Base-by-base conservation (phyloP, 2,888 invertebrate genomes). In the Candidula unifasciata region DNA sequence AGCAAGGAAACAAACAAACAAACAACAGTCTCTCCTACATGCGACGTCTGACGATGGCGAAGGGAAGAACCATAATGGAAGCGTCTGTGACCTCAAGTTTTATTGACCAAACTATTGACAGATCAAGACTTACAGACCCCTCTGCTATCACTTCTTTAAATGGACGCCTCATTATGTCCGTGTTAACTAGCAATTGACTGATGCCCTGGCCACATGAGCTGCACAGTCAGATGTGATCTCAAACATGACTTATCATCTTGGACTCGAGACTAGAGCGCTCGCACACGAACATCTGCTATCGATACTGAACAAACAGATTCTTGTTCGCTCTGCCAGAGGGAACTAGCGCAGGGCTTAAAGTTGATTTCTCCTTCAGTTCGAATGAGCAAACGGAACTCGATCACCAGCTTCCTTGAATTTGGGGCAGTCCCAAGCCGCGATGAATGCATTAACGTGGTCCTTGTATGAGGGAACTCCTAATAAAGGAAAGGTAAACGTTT, bases 261-360 rank as follows among this genome's bases (percentile, higher is more conserved):
- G 52, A 13, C 57, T 33, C 54, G 8, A 13, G 35, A 33, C 35
- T 30, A 54, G 71, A 81, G 54, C 35, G 54, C n/a, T 6, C 44
- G 30, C 71, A 54, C 81, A 81, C 71, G 81, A 57, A 81, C 71
- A 81, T 73, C 81, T 81, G 80, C 73, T 81, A 81, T 71, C 80
- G 81, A 73, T 81, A 81, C 81, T 81, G 71, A 33, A n/a, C 80
- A 80, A 81, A 81, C 71, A 81, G 18, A 71, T 35, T 27, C 33
- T 54, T 16, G n/a, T 57, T 73, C 54, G 73, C 35, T 33, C 60
- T 18, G 60, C 1, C 57, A 52, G 57, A 73, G 81, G 81, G 33
- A 73, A 30, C 35, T 37, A 57, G 30, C 68, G 10, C 13, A 69
- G 52, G 69, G 52, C 10, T 68, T 66, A 44, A 52, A 18, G 68